These are phyloP conservation scores for Xenentodon cancila DNA, from an alignment of 2,797 vertebrate species.

Conservation along the genomic window DNA sequence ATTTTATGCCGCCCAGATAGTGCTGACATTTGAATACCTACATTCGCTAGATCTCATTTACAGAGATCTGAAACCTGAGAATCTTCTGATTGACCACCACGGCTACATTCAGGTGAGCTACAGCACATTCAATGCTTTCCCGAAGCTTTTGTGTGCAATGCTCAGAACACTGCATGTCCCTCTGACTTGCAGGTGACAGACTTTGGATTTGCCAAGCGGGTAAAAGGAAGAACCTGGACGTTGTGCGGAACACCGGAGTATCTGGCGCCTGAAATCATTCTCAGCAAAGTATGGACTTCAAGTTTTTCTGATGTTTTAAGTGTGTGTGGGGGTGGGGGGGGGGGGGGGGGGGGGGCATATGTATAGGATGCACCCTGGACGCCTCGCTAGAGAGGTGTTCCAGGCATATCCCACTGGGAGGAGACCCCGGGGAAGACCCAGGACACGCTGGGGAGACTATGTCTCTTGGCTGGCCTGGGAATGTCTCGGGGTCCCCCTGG, in stretches of 20 bases:
- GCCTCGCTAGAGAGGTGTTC: too few species aligned
- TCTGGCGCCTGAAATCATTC: constrained; percentile 98
- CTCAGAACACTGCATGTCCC: neutral
- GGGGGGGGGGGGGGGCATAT: too few species aligned
- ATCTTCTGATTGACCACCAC: constrained; percentile 98
- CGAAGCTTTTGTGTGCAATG: neutral
- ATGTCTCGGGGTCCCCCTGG: too few species aligned
- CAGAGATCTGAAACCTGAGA: constrained; percentile 99
- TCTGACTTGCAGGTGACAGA: constrained; percentile 79
- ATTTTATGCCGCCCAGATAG: constrained; percentile 99
- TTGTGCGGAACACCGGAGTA: constrained; percentile 99
- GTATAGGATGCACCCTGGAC: too few species aligned
- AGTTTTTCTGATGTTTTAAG: neutral
- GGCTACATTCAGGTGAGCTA: constrained; percentile 96
- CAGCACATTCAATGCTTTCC: neutral
- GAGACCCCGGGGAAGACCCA: too few species aligned
- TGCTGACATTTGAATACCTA: constrained; percentile 99
- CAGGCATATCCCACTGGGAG: too few species aligned
- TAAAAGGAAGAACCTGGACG: constrained; percentile 99
- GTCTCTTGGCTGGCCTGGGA: too few species aligned
- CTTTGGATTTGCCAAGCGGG: constrained; percentile 97
- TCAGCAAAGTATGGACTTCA: constrained; percentile 92
- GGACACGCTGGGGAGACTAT: too few species aligned
- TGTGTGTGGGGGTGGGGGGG: too few species aligned
- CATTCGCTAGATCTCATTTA: constrained; percentile 99